Evolutionary conservation across 1,140 invertebrate genomes (phyloP).

Genomic region (Diorhabda carinulata): DNA sequence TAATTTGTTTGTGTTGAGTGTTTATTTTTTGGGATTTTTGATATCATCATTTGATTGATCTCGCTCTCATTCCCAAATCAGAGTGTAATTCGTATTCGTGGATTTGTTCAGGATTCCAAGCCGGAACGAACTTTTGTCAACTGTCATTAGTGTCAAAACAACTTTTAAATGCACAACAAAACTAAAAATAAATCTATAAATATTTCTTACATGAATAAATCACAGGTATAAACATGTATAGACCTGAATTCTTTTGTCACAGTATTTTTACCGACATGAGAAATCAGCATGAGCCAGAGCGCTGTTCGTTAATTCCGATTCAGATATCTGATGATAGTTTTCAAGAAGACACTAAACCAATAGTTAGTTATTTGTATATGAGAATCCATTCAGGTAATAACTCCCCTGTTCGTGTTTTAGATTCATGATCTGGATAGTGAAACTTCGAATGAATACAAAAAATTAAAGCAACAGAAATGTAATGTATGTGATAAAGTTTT

Average conservation of each 20-base stretch:
- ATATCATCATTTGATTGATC: too few species aligned
- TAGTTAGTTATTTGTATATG: background rate
- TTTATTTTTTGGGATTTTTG: too few species aligned
- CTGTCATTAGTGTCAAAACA: too few species aligned
- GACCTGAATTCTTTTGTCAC: conserved; percentile 13
- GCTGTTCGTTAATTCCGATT: background rate
- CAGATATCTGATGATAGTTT: background rate
- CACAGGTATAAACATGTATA: background rate
- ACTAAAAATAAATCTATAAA: too few species aligned
- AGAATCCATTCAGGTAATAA: background rate
- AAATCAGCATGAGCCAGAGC: background rate
- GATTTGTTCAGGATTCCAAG: too few species aligned
- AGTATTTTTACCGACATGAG: conserved; percentile 9
- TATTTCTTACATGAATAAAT: too few species aligned
- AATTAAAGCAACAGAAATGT: conserved; percentile 62
- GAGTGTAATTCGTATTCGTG: too few species aligned
- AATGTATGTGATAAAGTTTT: conserved; percentile 73
- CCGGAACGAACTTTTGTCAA: too few species aligned
- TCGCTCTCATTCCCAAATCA: too few species aligned
- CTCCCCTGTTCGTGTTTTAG: background rate
- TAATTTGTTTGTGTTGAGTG: too few species aligned
- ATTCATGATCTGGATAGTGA: background rate
- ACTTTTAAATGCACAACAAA: too few species aligned
- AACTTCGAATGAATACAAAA: conserved; percentile 12
- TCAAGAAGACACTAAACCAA: background rate